phyloP scores from a whole-genome alignment of 2,113 vertebrate genomes.

The Damaliscus lunatus region DNA sequence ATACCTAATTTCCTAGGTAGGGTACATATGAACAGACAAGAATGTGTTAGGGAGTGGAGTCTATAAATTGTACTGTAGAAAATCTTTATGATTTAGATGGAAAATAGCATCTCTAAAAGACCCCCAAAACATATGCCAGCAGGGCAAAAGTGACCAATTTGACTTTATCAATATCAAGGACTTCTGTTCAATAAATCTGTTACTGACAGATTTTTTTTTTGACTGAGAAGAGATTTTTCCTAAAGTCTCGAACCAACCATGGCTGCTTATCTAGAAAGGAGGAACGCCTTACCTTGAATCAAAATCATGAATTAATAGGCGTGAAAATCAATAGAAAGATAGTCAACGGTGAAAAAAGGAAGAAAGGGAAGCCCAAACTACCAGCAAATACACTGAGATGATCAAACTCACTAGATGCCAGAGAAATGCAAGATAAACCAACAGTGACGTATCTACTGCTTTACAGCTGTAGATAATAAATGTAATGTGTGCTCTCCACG shows the following conservation, averaged over 20 bases:
- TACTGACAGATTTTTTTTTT: neutral
- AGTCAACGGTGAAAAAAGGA: neutral
- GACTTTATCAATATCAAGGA: neutral
- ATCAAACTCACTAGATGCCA: neutral
- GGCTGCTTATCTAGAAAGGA: neutral
- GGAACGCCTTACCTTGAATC: neutral
- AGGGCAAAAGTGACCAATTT: neutral
- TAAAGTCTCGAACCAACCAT: neutral
- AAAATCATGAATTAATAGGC: neutral
- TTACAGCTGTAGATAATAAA: neutral
- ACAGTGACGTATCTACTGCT: neutral
- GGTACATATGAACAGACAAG: neutral
- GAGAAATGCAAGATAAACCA: neutral
- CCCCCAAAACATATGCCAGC: neutral
- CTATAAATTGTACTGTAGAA: neutral
- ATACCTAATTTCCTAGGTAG: neutral
- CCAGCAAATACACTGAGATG: neutral
- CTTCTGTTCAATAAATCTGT: neutral
- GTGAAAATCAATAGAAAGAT: neutral
- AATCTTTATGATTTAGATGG: neutral
- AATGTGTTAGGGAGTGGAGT: neutral
- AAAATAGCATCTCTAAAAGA: neutral
- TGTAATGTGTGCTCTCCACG: rapidly evolving
- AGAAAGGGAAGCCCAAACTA: neutral
- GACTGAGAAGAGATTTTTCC: neutral